phyloP scores from a whole-genome alignment of 1,140 invertebrate species.

The Eciton burchellii region DNA sequence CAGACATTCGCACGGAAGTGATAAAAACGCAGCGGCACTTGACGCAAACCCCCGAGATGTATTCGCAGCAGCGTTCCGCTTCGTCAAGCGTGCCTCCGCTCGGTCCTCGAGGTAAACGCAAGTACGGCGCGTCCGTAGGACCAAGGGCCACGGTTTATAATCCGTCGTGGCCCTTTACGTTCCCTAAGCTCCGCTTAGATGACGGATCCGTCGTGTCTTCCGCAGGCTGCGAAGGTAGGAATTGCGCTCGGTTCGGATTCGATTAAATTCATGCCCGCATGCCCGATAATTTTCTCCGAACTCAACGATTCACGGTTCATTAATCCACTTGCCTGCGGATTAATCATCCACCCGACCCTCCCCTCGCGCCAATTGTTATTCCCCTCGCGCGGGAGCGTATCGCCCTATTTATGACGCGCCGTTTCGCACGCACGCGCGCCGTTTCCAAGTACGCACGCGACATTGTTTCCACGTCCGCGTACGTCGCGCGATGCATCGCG shows the following conservation, averaged over 20 bases:
- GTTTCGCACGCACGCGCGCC: not conserved
- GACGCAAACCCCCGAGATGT: conserved; percentile 38
- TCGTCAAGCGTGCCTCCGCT: conserved; percentile 41
- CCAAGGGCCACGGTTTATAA: conserved; percentile 39
- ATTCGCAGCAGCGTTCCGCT: conserved; percentile 28
- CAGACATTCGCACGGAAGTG: not conserved
- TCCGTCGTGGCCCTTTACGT: conserved; percentile 42
- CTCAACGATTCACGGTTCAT: conserved; percentile 66
- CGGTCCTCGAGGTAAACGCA: conserved; percentile 6
- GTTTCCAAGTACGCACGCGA: not conserved
- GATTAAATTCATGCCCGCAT: conserved; percentile 66
- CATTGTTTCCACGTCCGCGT: not conserved
- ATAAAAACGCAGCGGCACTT: conserved; percentile 42
- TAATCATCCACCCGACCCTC: conserved; percentile 12
- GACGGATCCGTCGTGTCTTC: conserved; percentile 39
- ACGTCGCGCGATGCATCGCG: not conserved
- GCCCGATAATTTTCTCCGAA: conserved; percentile 68
- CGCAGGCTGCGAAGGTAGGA: conserved; percentile 11
- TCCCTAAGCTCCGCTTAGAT: conserved; percentile 42
- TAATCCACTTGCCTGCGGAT: conserved; percentile 60
- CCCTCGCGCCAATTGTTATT: not conserved
- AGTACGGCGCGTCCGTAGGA: not conserved
- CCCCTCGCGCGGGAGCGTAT: not conserved
- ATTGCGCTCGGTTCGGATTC: conserved; percentile 63
- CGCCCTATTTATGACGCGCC: conserved; percentile 6